phyloP scores from a whole-genome alignment of 1,140 invertebrate genomes.

The Heliothis virescens region DNA sequence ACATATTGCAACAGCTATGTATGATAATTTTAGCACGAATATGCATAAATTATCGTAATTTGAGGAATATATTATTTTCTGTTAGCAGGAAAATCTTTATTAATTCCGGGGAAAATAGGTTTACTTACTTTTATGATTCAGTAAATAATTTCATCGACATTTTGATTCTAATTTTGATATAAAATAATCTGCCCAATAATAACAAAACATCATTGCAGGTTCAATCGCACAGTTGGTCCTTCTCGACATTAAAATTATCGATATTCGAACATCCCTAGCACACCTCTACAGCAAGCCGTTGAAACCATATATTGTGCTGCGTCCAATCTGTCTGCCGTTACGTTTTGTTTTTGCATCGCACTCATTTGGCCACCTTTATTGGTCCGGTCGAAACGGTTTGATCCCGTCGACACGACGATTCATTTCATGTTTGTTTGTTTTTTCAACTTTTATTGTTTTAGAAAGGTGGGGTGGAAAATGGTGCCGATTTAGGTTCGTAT shows the following conservation, averaged over 20 bases:
- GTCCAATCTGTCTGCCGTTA: slow-evolving; percentile 42
- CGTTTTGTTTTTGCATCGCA: slow-evolving; percentile 51
- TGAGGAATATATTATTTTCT: too few species aligned
- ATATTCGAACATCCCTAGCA: background rate
- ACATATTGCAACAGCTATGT: too few species aligned
- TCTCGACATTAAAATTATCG: background rate
- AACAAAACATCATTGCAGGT: too few species aligned
- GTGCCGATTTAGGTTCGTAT: background rate
- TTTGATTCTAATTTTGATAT: too few species aligned
- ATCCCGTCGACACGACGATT: slow-evolving; percentile 36
- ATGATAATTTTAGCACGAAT: too few species aligned
- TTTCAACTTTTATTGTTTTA: slow-evolving; percentile 39
- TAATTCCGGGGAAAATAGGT: too few species aligned
- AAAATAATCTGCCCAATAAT: too few species aligned
- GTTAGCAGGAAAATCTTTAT: too few species aligned
- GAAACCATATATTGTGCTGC: slow-evolving; percentile 39
- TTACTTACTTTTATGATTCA: too few species aligned
- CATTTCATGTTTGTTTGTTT: slow-evolving; percentile 28
- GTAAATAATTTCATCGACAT: too few species aligned
- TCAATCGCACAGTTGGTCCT: too few species aligned
- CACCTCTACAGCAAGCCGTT: slow-evolving; percentile 14
- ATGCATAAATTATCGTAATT: too few species aligned
- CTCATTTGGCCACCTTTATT: slow-evolving; percentile 52
- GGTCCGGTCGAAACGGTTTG: slow-evolving; percentile 41
- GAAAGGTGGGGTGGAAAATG: background rate